Evolutionary conservation across 2,888 invertebrate genomes (phyloP).

Genomic region (Muscina levida): DNA sequence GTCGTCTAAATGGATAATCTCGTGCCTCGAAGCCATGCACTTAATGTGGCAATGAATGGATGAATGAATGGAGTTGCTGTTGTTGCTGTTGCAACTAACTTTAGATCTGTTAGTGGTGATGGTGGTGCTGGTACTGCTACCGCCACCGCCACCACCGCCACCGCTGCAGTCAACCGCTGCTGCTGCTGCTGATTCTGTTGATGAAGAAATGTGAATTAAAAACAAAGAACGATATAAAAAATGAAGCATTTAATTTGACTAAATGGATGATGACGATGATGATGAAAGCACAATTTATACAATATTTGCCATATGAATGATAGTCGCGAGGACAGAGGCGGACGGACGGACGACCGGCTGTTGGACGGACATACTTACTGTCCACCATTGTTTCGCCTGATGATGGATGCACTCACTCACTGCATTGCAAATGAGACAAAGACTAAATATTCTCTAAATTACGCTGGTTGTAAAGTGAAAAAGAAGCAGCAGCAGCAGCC

Average conservation of each 20-base stretch:
- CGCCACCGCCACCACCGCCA: constrained; percentile 7
- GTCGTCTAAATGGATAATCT: constrained; percentile 39
- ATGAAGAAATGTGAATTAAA: not conserved
- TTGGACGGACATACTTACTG: not conserved
- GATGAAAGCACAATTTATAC: constrained; percentile 22
- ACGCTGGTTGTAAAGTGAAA: not conserved
- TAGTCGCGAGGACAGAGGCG: constrained; percentile 5
- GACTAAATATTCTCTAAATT: constrained; percentile 34
- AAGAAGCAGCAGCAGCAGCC: no score
- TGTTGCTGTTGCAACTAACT: constrained; percentile 25
- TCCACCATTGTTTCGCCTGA: constrained; percentile 36
- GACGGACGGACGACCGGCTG: not conserved
- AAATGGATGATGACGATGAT: constrained; percentile 46
- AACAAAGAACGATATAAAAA: constrained; percentile 26
- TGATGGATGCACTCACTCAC: not conserved
- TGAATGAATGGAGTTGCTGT: constrained; percentile 29
- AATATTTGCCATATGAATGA: constrained; percentile 20
- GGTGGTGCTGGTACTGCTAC: constrained; percentile 4
- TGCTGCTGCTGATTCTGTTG: not conserved
- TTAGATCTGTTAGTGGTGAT: not conserved
- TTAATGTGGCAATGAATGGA: constrained; percentile 19
- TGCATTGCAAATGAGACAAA: constrained; percentile 18
- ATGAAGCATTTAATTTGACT: constrained; percentile 60
- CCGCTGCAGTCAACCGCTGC: no score
- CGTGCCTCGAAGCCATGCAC: constrained; percentile 27